Evolutionary conservation across 2,797 vertebrate genomes (phyloP), one percentile per base, ranked within the genome.

Genomic region (Emys orbicularis): DNA sequence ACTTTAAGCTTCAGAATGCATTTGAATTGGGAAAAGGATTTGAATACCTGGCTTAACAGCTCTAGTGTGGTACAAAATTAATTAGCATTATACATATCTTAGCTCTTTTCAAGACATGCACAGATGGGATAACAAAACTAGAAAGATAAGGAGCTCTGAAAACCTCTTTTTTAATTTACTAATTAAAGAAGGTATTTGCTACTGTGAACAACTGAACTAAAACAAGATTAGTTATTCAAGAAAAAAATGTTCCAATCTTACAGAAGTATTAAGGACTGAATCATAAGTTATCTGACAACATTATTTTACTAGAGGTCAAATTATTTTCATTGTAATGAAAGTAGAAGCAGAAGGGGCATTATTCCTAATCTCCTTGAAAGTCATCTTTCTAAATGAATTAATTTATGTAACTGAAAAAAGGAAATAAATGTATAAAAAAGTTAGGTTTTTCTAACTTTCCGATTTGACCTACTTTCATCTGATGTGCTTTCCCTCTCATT

Each of bases 1-100:
- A 97, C 86, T 95, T 97, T 93, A 98, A 97, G 96, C 89, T 97
- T 97, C 95, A 96, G 85, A 97, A 96, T 95, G 77, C 79, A 92
- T 98, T 97, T 98, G 91, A 97, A 93, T 96, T 95, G 84, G 79
- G 83, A 86, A 97, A 97, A 98, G 50, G 94, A 96, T 98, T 97
- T 97, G 91, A 97, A 97, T 98, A 98, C 95, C 94, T 97, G 88
- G 96, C 87, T 98, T 98, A 98, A 97, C 82, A 96, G 94, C 84
- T 98, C 86, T 95, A 96, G 83, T 91, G 59, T 96, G 80, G 68
- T 97, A 95, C 25, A 52, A 98, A 98, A 98, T 98, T 98, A 98
- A 98, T 98, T 98, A 97, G 27, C 87, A 93, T 97, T 95, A 94
- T 87, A 97, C 83, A 34, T 96, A 98, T 96, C 92, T 95, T 97